Evolutionary conservation across 2,888 invertebrate species (phyloP), one percentile per base, ranked within the genome.

Genomic region (Salpingus planirostris): DNA sequence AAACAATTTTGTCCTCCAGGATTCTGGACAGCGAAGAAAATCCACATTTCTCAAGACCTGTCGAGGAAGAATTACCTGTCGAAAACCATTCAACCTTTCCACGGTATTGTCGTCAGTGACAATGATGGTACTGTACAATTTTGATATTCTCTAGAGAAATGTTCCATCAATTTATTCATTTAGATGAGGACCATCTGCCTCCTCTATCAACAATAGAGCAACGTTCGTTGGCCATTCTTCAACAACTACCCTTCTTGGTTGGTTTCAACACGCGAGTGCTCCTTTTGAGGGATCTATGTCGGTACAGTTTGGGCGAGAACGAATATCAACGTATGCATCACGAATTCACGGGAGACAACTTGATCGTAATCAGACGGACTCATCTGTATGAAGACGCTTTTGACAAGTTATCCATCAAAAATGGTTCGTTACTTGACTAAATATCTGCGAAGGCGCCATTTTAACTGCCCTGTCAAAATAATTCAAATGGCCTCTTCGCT

Each of bases 371-470:
- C 4, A 68, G 92, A 35, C 71, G 98, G 33, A 84, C 87, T 44
- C 91, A 92, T 67, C 71, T 98, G n/a, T 98, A 98, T 60, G 97
- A 97, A 67, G 98, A 98, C 65, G 91, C 97, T 0, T 96, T 91
- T 59, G 92, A 93, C 30, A 91, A 91, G 62, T 71, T 97, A 3
- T 86, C 92, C 1, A 76, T 77, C 2, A 87, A 87, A 50, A 93
- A 92, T 68, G 89, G 89, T 89, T n/a, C n/a, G n/a, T n/a, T n/a
- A n/a, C n/a, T n/a, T n/a, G n/a, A n/a, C n/a, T n/a, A n/a, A n/a
- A n/a, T n/a, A n/a, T n/a, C n/a, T n/a, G n/a, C n/a, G n/a, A n/a
- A n/a, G n/a, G n/a, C n/a, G n/a, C n/a, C n/a, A n/a, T n/a, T n/a
- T n/a, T n/a, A n/a, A n/a, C n/a, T n/a, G n/a, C n/a, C n/a, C n/a